phyloP scores from a whole-genome alignment of 2,113 vertebrate genomes.

The Taurulus bubalis region DNA sequence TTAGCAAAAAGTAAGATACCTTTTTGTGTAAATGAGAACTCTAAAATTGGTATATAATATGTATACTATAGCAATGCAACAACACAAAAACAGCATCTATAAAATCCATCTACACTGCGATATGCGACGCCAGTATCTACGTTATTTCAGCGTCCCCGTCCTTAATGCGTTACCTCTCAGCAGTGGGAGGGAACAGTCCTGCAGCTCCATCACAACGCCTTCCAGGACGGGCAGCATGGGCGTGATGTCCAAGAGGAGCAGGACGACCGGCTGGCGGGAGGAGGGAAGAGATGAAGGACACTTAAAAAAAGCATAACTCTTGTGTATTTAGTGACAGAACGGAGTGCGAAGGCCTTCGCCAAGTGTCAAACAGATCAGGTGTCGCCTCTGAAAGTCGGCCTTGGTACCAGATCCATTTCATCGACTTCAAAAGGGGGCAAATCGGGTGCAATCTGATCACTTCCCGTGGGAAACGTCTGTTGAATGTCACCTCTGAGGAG shows the following conservation, averaged over 20 bases:
- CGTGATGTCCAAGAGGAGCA: conserved; percentile 94
- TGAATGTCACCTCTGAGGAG: conserved; percentile 6
- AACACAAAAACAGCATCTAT: too few species aligned
- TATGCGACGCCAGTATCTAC: neutral
- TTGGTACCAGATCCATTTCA: conserved; percentile 45
- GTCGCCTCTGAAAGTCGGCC: conserved; percentile 51
- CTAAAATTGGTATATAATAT: neutral
- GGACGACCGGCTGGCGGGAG: conserved; percentile 86
- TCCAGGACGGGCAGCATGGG: conserved; percentile 94
- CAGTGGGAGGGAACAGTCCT: conserved; percentile 95
- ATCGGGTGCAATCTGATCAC: conserved; percentile 35
- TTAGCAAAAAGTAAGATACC: neutral
- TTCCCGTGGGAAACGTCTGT: conserved; percentile 15
- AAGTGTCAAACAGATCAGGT: conserved; percentile 55
- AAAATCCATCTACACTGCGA: neutral
- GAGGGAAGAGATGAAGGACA: conserved; percentile 52
- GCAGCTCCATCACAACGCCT: conserved; percentile 97
- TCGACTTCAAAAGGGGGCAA: conserved; percentile 53
- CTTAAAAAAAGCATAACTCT: neutral
- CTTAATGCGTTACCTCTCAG: conserved; percentile 86
- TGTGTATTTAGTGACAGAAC: neutral
- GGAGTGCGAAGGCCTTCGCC: conserved; percentile 18
- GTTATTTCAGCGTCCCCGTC: neutral
- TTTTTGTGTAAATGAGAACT: neutral
- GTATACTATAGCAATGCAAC: too few species aligned